phyloP scores from a whole-genome alignment of 64 coral and sea anemone genomes.

The Acropora yongei region DNA sequence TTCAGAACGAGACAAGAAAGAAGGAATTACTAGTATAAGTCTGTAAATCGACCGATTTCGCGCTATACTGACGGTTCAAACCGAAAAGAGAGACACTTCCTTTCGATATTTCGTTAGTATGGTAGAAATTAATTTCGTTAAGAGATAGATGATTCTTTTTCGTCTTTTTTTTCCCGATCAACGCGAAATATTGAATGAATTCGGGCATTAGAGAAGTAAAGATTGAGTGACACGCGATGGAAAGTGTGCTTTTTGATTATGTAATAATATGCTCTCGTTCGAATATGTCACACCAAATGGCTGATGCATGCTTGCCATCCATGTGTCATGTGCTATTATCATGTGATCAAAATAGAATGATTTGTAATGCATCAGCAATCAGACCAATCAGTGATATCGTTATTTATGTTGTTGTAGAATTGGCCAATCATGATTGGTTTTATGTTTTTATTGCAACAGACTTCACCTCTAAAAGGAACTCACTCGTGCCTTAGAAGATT shows the following conservation, averaged over 20 bases:
- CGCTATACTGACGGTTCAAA: background rate
- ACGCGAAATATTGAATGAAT: background rate
- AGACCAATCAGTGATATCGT: background rate
- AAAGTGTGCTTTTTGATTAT: background rate
- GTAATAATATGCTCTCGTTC: background rate
- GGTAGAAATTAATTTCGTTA: background rate
- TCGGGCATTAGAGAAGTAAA: no score
- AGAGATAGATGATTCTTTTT: background rate
- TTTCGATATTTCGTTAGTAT: no score
- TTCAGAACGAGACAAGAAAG: background rate
- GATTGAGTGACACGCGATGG: background rate
- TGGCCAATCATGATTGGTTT: background rate
- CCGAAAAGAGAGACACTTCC: background rate
- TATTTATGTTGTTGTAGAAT: background rate
- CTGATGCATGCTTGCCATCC: background rate
- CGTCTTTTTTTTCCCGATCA: background rate
- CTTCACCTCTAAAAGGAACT: background rate
- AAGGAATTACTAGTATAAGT: background rate
- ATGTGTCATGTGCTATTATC: conserved; percentile 7
- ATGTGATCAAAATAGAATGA: conserved; percentile 13
- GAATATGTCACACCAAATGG: background rate
- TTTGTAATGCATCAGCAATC: background rate
- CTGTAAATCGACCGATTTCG: background rate
- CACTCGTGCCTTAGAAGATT: background rate
- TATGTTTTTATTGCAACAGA: background rate